Evolutionary conservation across 2,797 vertebrate genomes (phyloP), one percentile per base, ranked within the genome.

Genomic region (Otolemur crassicaudatus): DNA sequence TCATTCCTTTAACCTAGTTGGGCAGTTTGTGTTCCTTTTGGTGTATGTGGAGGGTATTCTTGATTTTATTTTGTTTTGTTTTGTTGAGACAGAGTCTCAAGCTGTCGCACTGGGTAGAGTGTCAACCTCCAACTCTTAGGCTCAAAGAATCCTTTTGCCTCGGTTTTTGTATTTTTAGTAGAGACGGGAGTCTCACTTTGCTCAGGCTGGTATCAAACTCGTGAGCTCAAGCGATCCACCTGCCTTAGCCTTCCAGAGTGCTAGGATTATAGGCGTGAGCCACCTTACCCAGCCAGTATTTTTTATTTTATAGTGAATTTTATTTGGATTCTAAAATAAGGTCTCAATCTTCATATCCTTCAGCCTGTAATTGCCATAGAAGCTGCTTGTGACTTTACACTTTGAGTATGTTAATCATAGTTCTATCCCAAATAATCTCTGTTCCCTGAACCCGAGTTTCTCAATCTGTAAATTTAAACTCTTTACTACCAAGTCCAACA

Each of bases 11-110:
- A 53, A 3, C 29, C 63, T 79, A 23, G 25, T 67, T 81, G 69
- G 77, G 27, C 73, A 63, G 6, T 79, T 75, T 90, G 40, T 84
- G 23, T 94, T 96, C 69, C 75, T 96, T 95, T 90, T 49, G 31
- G 70, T 67, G 17, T n/a, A n/a, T 67, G 43, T 65, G 80, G 34
- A 22, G 49, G 69, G 34, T 49, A 31, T 88, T 86, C n/a, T 72
- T 95, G 19, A 65, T 95, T 80, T 94, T 86, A 53, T 53, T 53
- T 53, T 53, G 4, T 53, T 53, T 53, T 16, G 4, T 16, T 53
- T 53, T 53, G 49, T 53, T 16, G 14, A 53, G 11, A 49, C 3
- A 53, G 14, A 53, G 49, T 53, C 49, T 53, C 49, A 53, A 53
- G 49, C 22, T 40, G 70, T 72, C 25, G 12, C 70, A 25, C 23